phyloP scores from a whole-genome alignment of 2,113 vertebrate genomes.

The Micronycteris hirsuta region DNA sequence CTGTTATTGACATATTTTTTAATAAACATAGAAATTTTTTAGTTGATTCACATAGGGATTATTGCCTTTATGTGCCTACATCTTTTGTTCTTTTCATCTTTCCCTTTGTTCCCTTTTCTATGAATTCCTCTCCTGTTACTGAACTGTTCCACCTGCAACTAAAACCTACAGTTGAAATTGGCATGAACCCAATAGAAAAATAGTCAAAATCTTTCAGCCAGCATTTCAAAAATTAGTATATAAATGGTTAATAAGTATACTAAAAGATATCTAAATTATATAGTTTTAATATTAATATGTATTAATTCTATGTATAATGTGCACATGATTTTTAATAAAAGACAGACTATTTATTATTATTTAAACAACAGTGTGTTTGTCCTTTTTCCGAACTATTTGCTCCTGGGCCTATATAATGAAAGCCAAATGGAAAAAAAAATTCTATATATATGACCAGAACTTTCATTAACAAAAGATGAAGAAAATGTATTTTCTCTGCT shows the following conservation, averaged over 20 bases:
- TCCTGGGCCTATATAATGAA: background rate
- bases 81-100: background rate
- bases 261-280: background rate
- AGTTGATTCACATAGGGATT: background rate
- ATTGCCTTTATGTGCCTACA: background rate
- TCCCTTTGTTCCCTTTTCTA: background rate
- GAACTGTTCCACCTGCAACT: background rate
- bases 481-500: background rate
- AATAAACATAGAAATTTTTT: background rate
- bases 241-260: background rate
- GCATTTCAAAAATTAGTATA: background rate
- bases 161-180: background rate
- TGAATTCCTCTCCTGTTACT: background rate
- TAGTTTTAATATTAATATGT: background rate
- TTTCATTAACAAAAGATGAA: background rate
- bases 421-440: background rate
- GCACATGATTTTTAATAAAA: background rate
- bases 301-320: background rate
- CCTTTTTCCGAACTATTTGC: background rate
- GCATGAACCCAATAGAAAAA: background rate
- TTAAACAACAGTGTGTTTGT: background rate
- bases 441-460: background rate
- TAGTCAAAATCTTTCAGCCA: background rate
- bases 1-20: background rate
- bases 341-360: background rate